These are phyloP conservation scores for Nannospalax galili DNA, from an alignment of 2,113 vertebrate genomes.

Conservation along the genomic window DNA sequence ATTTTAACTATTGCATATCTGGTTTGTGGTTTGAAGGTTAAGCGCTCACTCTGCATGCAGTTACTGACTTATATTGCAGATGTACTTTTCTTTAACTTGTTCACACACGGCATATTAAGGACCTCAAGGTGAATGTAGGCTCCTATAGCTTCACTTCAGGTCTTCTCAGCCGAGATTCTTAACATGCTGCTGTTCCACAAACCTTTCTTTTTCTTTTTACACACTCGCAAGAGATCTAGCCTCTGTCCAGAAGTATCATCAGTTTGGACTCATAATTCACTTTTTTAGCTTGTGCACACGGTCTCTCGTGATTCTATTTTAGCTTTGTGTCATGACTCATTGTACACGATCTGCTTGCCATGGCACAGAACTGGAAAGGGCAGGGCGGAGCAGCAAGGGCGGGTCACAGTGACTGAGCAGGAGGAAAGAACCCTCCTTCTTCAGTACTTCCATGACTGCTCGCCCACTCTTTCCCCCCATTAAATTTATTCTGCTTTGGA, in stretches of 20 bases:
- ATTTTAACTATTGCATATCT: not conserved
- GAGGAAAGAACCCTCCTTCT: not conserved
- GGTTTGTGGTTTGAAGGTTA: conserved; percentile 13
- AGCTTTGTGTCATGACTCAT: not conserved
- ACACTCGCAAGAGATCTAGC: not conserved
- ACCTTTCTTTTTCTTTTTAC: conserved; percentile 20
- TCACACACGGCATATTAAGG: conserved; percentile 1
- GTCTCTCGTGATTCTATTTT: not conserved
- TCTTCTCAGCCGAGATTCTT: not conserved
- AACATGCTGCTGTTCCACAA: not conserved
- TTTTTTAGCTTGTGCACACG: not conserved
- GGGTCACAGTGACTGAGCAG: not conserved
- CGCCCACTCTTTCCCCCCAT: not conserved
- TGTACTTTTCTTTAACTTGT: not conserved
- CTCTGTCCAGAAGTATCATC: conserved; percentile 49
- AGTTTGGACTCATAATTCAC: not conserved
- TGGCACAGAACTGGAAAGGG: not conserved
- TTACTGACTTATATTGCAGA: conserved; percentile 3
- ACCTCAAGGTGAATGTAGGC: conserved; percentile 35
- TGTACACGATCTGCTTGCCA: not conserved
- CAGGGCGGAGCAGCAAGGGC: not conserved
- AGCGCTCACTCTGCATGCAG: not conserved
- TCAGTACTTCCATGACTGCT: not conserved
- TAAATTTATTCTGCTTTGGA: conserved; percentile 1
- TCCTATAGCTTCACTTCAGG: not conserved